phyloP scores from a whole-genome alignment of 2,888 invertebrate species.

The Drosophila silvestris region DNA sequence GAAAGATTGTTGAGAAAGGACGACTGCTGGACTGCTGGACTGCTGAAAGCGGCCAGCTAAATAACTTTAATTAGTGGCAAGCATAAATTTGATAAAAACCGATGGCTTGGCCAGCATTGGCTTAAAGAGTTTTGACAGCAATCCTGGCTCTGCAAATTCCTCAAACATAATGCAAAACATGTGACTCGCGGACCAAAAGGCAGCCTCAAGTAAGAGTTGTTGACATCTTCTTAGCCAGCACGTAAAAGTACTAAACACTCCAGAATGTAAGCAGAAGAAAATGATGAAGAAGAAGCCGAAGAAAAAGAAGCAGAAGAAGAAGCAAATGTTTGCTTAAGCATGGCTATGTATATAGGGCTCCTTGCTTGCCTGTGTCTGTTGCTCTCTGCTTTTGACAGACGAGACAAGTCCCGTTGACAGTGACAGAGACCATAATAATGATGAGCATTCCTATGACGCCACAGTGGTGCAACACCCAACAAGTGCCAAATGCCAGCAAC shows the following conservation, averaged over 20 bases:
- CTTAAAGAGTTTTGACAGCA: slow-evolving; percentile 53
- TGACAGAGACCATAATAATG: slow-evolving; percentile 72
- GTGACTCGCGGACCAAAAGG: slow-evolving; percentile 6
- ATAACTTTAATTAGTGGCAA: slow-evolving; percentile 74
- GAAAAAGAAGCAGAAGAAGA: slow-evolving; percentile 9
- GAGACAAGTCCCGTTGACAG: slow-evolving; percentile 70
- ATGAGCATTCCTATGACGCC: slow-evolving; percentile 22
- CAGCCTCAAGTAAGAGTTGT: slow-evolving; percentile 62
- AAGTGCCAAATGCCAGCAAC: not conserved
- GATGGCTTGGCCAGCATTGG: slow-evolving; percentile 33
- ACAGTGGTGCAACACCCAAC: not conserved
- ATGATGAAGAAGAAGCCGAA: slow-evolving; percentile 9
- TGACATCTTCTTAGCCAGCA: slow-evolving; percentile 78
- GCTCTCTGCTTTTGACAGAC: slow-evolving; percentile 61
- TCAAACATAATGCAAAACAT: slow-evolving; percentile 46
- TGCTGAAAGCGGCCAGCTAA: slow-evolving; percentile 44
- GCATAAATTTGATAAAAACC: slow-evolving; percentile 26
- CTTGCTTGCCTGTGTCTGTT: slow-evolving; percentile 15
- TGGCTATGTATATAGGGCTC: slow-evolving; percentile 18
- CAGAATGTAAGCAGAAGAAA: slow-evolving; percentile 16
- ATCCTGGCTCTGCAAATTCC: not conserved
- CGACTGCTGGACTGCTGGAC: slow-evolving; percentile 7
- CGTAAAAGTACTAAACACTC: slow-evolving; percentile 71
- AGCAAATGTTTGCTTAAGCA: slow-evolving; percentile 55
- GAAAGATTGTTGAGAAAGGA: slow-evolving; percentile 55